These are phyloP conservation scores for Caenorhabditis sp. DNA, from an alignment of 2,888 invertebrate genomes.

Conservation along the genomic window DNA sequence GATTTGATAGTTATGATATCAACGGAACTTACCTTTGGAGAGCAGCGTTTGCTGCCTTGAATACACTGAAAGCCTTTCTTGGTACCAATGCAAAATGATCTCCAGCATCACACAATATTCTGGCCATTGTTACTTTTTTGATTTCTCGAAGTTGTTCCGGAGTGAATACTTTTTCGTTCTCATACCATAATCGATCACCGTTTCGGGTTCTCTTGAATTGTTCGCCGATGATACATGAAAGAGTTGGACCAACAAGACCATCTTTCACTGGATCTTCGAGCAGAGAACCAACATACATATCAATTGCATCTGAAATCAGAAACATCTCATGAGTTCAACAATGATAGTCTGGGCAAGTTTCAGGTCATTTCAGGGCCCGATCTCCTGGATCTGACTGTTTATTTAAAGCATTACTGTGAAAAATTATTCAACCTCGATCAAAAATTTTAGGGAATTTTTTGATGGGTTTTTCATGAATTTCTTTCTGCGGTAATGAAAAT, in stretches of 20 bases:
- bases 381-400: too few species aligned
- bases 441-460: too few species aligned
- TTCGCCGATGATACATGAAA: slow-evolving; percentile 73
- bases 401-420: too few species aligned
- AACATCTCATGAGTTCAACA: too few species aligned
- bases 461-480: too few species aligned
- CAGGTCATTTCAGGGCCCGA: too few species aligned
- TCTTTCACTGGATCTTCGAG: slow-evolving; percentile 73
- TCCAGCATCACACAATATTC: slow-evolving; percentile 57
- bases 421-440: too few species aligned
- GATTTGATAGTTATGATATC: too few species aligned
- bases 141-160: slow-evolving; percentile 87
- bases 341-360: too few species aligned
- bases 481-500: too few species aligned
- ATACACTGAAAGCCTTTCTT: slow-evolving; percentile 57
- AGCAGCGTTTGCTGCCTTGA: slow-evolving; percentile 38
- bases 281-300: slow-evolving; percentile 74
- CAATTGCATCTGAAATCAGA: slow-evolving; percentile 67
- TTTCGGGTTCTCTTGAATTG: slow-evolving; percentile 73
- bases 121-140: slow-evolving; percentile 79
- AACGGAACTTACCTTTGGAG: slow-evolving; percentile 12
- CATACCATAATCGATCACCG: slow-evolving; percentile 86
- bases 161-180: slow-evolving; percentile 85
- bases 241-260: slow-evolving; percentile 74
- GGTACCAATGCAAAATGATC: slow-evolving; percentile 60